Conservation (phyloP, 1,140 invertebrate genomes). For the Aphelinus certus region DNA sequence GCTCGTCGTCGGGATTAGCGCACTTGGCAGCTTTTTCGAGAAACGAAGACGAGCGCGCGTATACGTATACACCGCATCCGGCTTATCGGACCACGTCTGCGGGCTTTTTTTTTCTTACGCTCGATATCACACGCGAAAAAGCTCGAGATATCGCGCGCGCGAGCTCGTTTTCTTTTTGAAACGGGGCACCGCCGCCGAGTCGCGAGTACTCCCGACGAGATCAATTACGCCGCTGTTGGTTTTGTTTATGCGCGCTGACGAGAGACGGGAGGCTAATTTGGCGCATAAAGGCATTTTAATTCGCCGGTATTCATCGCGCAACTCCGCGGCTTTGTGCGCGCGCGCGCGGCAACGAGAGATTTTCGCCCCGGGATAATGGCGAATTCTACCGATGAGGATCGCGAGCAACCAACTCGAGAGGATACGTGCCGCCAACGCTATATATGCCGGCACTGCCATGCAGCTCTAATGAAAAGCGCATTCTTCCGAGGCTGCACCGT, state of each 20-base stretch:
- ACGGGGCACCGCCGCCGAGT: no score
- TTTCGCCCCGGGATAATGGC: background rate
- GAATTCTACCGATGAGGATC: background rate
- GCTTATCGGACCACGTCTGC: no score
- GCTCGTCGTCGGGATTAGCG: background rate
- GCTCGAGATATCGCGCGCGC: no score
- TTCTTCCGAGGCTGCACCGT: background rate
- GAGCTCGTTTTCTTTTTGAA: no score
- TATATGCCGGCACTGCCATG: no score
- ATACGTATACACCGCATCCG: background rate
- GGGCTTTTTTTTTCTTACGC: no score
- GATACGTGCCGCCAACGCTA: background rate
- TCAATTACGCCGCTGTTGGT: no score
- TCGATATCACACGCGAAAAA: no score
- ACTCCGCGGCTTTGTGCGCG: background rate
- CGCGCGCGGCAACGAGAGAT: background rate
- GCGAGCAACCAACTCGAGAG: background rate
- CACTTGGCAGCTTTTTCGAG: background rate
- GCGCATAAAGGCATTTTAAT: constrained; percentile 8
- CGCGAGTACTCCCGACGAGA: no score
- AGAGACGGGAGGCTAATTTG: no score
- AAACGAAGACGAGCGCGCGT: background rate
- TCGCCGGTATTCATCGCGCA: background rate
- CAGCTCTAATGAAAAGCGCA: background rate
- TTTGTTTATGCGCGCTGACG: no score